Percentiles rank a stretch among this genome's conserved stretches.
phyloP scores from a whole-genome alignment of 2,797 vertebrate species.

The Cryptoblepharus egeriae region DNA sequence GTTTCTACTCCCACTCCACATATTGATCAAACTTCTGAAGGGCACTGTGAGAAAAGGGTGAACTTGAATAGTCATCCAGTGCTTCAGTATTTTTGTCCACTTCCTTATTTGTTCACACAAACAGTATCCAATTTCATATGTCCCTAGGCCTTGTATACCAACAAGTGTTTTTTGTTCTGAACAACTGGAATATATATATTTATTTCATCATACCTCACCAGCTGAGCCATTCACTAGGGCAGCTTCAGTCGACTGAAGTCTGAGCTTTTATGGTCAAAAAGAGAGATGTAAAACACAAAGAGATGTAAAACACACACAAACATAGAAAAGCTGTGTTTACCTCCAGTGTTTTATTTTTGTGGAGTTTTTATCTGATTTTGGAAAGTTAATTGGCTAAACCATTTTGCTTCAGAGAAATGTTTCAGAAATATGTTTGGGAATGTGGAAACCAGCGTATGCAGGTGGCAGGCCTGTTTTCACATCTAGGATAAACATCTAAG shows the following conservation, averaged over 20 bases:
- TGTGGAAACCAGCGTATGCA: neutral
- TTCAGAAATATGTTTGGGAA: conserved; percentile 8
- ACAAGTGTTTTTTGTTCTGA: neutral
- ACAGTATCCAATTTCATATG: too few relatives aligned
- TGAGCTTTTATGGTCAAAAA: neutral
- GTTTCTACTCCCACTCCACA: too few relatives aligned
- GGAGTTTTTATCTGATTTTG: neutral
- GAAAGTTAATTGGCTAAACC: neutral
- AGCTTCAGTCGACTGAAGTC: neutral
- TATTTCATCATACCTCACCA: neutral
- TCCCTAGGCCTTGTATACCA: neutral
- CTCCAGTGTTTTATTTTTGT: neutral
- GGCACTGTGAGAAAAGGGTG: too few relatives aligned
- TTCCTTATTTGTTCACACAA: neutral
- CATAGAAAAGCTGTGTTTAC: neutral
- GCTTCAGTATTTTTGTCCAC: neutral
- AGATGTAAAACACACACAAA: neutral
- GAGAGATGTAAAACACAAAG: neutral
- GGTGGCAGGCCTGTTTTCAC: conserved; percentile 10
- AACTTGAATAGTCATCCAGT: neutral
- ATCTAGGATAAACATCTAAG: conserved; percentile 14
- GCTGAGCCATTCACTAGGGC: neutral
- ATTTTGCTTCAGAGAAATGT: neutral
- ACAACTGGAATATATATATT: neutral
- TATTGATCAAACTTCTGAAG: too few relatives aligned